Evolutionary conservation across 2,888 invertebrate genomes (phyloP), one percentile per base, ranked within the genome.

Genomic region (Conistra vaccinii): DNA sequence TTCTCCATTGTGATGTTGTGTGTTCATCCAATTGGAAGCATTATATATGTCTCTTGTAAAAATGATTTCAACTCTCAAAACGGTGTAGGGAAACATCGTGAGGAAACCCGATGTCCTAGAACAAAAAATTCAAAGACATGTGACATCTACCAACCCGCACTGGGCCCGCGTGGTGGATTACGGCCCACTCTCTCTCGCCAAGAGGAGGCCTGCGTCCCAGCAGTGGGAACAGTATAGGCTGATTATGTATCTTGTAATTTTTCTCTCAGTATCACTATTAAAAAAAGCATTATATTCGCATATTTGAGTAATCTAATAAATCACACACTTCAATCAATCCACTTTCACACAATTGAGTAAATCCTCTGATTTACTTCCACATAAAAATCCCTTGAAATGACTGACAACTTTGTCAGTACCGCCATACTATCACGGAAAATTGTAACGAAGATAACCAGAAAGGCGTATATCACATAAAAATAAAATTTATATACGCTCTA

Each of bases 401-500:
- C 72, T 69, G 80, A 84, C 80, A 85, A 86, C 81, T 82, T 84
- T 85, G 88, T 87, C 86, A 85, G 84, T 85, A 79, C 81, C 84
- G 74, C 85, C 85, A 87, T 82, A 89, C 83, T 84, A 88, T 89
- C 87, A 85, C 83, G 75, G 65, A 80, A 84, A 85, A 81, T 83
- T 80, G 84, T 89, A 87, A 89, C 85, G 80, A 87, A 86, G 82
- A 87, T 86, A 90, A 89, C 89, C 81, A 84, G 74, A 87, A 73
- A 85, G 85, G 88, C 87, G 87, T 88, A 83, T 86, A 86, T 88
- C 80, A 84, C 87, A 89, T 91, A 93, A 91, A 93, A 93, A 89
- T 92, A 92, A 93, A 94, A 92, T 90, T 90, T 89, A 92, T 90
- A 88, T 84, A 87, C 88, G 77, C 85, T 90, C 86, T 92, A 94